phyloP scores from a whole-genome alignment of 2,113 vertebrate species.

The Leptobrachium ailaonicum region DNA sequence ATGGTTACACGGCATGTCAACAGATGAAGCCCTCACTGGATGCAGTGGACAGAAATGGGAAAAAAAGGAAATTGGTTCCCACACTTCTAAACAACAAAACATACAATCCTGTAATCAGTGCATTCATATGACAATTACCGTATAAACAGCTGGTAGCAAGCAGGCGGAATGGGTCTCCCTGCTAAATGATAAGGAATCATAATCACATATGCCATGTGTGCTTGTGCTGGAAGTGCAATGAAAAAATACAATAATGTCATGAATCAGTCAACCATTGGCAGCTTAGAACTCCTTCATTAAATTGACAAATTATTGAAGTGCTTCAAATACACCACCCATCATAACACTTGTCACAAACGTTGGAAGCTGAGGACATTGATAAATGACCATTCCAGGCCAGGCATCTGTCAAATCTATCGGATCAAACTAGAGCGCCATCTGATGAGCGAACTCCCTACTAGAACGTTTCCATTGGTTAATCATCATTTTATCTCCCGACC shows the following conservation, averaged over 20 bases:
- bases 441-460: no score
- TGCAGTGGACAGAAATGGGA: no score
- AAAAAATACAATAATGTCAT: not conserved
- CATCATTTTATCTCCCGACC: no score
- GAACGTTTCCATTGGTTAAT: no score
- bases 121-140: no score
- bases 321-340: not conserved
- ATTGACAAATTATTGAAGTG: conserved; percentile 2
- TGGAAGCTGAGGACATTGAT: not conserved
- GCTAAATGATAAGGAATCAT: not conserved
- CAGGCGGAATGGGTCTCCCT: not conserved
- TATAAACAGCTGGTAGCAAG: not conserved
- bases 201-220: not conserved
- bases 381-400: not conserved
- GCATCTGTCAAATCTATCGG: not conserved
- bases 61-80: no score
- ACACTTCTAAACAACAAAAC: no score
- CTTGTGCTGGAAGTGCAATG: not conserved
- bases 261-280: not conserved
- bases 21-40: no score
- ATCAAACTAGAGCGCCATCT: not conserved
- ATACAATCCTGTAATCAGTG: no score
- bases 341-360: not conserved
- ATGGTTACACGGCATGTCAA: no score
- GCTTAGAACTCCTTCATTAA: not conserved